Evolutionary conservation across 2,888 invertebrate genomes (phyloP).

Genomic region (Chrysolina americana): DNA sequence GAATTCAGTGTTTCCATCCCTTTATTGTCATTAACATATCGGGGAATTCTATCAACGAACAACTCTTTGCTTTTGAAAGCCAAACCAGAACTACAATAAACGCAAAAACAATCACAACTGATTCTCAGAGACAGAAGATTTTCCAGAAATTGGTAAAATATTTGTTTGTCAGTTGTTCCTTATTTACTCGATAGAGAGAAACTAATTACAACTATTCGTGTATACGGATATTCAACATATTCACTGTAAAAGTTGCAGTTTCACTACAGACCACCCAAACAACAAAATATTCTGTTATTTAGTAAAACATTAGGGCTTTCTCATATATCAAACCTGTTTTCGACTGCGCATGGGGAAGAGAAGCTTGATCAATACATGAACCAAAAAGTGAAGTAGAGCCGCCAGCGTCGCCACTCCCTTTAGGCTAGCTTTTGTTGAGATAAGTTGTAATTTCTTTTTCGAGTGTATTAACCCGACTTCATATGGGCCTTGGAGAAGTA

Average conservation of each 20-base stretch:
- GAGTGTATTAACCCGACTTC: no score
- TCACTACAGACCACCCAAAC: not conserved
- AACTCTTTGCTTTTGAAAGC: no score
- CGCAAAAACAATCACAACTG: no score
- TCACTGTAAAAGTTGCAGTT: not conserved
- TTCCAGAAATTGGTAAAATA: no score
- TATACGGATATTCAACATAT: not conserved
- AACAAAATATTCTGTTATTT: constrained; percentile 12
- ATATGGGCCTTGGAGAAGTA: no score
- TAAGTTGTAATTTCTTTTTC: no score
- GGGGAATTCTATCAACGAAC: no score
- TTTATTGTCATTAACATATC: not conserved
- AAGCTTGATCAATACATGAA: constrained; percentile 10
- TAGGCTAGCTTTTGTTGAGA: not conserved
- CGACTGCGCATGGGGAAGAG: constrained; percentile 5
- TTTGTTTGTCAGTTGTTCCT: no score
- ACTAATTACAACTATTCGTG: no score
- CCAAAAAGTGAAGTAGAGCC: constrained; percentile 13
- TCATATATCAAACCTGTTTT: not conserved
- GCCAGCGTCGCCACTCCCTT: constrained; percentile 5
- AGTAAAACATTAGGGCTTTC: not conserved
- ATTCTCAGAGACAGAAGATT: no score
- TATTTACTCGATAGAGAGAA: no score
- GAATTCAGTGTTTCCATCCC: not conserved
- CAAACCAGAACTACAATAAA: no score